Base-by-base conservation (phyloP, 1,140 invertebrate genomes). In the Megalonaias nervosa region DNA sequence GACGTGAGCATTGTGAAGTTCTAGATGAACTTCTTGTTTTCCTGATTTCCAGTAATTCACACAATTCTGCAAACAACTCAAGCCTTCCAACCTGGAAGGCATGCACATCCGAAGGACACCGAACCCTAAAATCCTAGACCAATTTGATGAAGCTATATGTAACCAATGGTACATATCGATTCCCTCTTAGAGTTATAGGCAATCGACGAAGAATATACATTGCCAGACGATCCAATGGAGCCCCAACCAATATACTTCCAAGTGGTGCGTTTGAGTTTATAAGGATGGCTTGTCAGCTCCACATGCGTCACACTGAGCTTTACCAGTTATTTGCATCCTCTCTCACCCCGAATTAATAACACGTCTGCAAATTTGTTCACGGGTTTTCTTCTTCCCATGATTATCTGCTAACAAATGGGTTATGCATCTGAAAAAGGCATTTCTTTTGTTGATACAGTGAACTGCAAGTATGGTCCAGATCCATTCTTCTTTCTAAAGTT, bases 81-180 rank as follows among this genome's bases (percentile, higher is more conserved):
- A 81, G 77, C 17, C 75, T 57, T 19, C 67, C n/a, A 9, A 74
- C 77, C n/a, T 83, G 80, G 61, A 80, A 77, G n/a, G 67, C 68
- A 68, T 79, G 80, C 1, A 82, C 72, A 13, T 57, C 16, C 13
- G 71, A n/a, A 13, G 80, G 80, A 5, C 23, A 55, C 12, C 91
- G 91, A 74, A 84, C 87, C 9, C 86, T 75, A 15, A 79, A 80
- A 1, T 72, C 77, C 69, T 87, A 84, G 0, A 61, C 57, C 67
- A 74, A 89, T 61, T 81, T 80, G 0, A 83, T 87, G 19, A 84
- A 87, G 70, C 81, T 74, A 67, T 87, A 84, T 1, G 80, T 76
- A 11, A 84, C 26, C 0, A 85, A 82, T 16, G 89, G 65, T n/a
- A 88, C 77, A 62, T 83, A 84, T 23, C 71, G 31, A 62, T 84